Conservation (phyloP, 2,888 invertebrate genomes). For the Synergus laeviventris region DNA sequence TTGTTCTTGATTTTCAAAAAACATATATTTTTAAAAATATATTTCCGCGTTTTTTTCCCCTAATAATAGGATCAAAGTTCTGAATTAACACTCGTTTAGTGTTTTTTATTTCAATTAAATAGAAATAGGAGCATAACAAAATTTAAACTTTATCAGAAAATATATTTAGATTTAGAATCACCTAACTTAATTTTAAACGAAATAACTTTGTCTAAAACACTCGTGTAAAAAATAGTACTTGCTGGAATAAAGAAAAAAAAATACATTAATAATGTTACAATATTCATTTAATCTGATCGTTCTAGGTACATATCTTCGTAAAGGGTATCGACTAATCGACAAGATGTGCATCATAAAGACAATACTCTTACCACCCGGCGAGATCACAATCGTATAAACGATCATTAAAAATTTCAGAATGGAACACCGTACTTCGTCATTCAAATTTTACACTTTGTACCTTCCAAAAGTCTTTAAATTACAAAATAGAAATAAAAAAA, state of each 20-base stretch:
- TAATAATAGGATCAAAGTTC: neutral
- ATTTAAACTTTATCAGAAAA: neutral
- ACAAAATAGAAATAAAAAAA: conserved; percentile 1
- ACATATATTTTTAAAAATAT: neutral
- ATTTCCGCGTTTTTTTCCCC: neutral
- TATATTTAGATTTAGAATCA: neutral
- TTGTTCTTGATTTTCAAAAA: neutral
- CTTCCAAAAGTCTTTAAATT: neutral
- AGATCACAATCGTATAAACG: neutral
- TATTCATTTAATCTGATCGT: conserved; percentile 41
- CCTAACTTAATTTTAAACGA: neutral
- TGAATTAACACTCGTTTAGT: neutral
- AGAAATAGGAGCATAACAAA: neutral
- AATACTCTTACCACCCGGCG: neutral
- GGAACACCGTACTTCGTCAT: neutral
- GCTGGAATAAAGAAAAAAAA: neutral
- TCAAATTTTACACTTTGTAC: neutral
- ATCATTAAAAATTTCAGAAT: conserved; percentile 4
- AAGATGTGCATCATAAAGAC: conserved; percentile 10
- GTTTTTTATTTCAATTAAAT: neutral
- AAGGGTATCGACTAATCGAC: conserved; percentile 26
- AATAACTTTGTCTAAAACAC: neutral
- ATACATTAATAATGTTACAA: conserved; percentile 18
- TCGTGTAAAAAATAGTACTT: neutral
- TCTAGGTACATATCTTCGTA: conserved; percentile 37